These are phyloP conservation scores for Dromiciops gliroides DNA, from an alignment of 2,113 vertebrate species.

Conservation along the genomic window DNA sequence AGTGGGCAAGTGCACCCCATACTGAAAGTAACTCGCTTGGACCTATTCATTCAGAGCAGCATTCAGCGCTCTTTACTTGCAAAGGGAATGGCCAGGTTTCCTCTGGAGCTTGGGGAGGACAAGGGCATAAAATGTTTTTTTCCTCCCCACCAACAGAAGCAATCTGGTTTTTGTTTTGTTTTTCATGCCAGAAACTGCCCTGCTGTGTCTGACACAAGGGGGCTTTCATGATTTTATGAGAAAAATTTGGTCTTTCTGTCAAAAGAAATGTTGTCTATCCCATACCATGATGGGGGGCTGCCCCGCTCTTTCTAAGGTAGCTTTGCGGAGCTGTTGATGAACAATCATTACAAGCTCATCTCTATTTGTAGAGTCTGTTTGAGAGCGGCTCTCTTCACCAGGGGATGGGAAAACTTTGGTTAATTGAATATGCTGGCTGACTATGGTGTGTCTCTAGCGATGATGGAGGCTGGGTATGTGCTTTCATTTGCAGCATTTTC, in stretches of 20 bases:
- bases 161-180: not conserved
- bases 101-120: fast-evolving
- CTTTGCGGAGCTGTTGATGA: not conserved
- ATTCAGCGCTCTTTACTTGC: not conserved
- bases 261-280: fast-evolving
- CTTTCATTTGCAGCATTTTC: not conserved
- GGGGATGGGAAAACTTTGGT: not conserved
- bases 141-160: not conserved
- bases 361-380: not conserved
- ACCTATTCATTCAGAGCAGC: not conserved
- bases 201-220: not conserved
- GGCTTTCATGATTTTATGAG: not conserved
- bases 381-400: not conserved
- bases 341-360: not conserved
- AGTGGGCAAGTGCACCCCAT: not conserved
- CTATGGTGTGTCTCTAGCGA: not conserved
- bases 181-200: not conserved
- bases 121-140: not conserved
- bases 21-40: not conserved
- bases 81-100: not conserved
- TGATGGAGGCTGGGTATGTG: not conserved
- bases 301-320: not conserved
- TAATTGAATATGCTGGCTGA: not conserved
- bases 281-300: not conserved
- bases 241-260: not conserved